Percentiles rank a stretch among this genome's conserved stretches.
Conservation (phyloP, 2,888 invertebrate species). For the Disparrhopalites patrizii region DNA sequence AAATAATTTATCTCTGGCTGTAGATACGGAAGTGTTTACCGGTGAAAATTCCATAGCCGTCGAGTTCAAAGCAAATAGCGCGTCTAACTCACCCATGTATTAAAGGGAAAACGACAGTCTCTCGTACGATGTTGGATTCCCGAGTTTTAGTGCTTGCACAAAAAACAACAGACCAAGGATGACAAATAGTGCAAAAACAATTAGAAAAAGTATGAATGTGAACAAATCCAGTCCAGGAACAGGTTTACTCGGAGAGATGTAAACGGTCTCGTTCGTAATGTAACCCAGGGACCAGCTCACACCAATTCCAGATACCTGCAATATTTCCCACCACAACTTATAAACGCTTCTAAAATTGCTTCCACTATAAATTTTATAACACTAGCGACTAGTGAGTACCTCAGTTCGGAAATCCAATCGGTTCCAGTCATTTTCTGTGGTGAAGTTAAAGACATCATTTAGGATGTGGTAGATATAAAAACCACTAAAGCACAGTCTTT, state of each 20-base stretch:
- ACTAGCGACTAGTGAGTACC: constrained; percentile 48
- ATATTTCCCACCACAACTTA: neutral
- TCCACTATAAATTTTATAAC: neutral
- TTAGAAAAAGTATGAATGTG: constrained; percentile 44
- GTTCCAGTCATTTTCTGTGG: constrained; percentile 50
- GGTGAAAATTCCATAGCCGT: too few species aligned
- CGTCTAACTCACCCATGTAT: too few species aligned
- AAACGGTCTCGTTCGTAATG: constrained; percentile 54
- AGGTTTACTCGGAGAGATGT: constrained; percentile 49
- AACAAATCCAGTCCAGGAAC: constrained; percentile 39
- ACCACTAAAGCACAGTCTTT: constrained; percentile 50
- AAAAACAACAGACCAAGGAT: constrained; percentile 42
- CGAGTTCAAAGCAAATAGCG: too few species aligned
- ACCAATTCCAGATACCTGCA: constrained; percentile 51
- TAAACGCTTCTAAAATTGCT: neutral
- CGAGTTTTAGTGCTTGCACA: constrained; percentile 42
- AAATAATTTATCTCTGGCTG: too few species aligned
- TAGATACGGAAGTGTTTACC: too few species aligned
- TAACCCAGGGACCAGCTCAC: constrained; percentile 56
- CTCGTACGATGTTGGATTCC: constrained; percentile 16
- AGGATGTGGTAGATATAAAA: constrained; percentile 51
- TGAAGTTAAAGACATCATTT: constrained; percentile 52
- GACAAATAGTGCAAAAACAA: constrained; percentile 45
- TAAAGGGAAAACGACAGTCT: constrained; percentile 11
- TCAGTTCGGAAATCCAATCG: constrained; percentile 51